Conservation (phyloP, 2,113 vertebrate species). For the Spilogale gracilis region DNA sequence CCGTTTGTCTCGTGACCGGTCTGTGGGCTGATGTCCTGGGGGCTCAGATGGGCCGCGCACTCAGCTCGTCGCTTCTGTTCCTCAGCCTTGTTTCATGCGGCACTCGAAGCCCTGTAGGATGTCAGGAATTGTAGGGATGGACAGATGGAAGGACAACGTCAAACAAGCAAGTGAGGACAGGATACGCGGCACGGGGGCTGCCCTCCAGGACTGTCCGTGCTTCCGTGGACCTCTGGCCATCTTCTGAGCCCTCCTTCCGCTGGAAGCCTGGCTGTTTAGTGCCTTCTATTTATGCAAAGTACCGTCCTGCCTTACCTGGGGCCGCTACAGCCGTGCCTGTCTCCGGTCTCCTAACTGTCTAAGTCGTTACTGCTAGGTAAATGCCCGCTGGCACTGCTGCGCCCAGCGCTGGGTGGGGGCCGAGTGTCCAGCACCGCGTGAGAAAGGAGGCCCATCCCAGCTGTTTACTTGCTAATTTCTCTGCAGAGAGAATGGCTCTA, state of each 20-base stretch:
- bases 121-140: too few species aligned
- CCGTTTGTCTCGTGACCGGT: background rate
- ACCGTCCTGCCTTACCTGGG: accelerated
- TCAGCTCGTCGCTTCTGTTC: background rate
- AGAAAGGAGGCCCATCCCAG: background rate
- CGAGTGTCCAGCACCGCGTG: too few species aligned
- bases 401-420: background rate
- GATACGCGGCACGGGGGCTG: accelerated
- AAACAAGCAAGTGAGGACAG: background rate
- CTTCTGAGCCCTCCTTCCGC: accelerated
- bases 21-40: background rate
- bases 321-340: accelerated
- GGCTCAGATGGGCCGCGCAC: too few species aligned
- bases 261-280: background rate
- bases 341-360: background rate
- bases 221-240: accelerated
- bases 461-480: background rate
- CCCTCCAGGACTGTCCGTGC: accelerated
- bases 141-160: too few species aligned
- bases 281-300: accelerated
- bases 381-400: background rate
- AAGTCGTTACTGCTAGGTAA: background rate
- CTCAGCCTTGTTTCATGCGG: background rate
- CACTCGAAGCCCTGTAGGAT: background rate
- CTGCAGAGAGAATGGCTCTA: background rate